phyloP scores from a whole-genome alignment of 64 coral and sea anemone species.

The Montipora sp. region DNA sequence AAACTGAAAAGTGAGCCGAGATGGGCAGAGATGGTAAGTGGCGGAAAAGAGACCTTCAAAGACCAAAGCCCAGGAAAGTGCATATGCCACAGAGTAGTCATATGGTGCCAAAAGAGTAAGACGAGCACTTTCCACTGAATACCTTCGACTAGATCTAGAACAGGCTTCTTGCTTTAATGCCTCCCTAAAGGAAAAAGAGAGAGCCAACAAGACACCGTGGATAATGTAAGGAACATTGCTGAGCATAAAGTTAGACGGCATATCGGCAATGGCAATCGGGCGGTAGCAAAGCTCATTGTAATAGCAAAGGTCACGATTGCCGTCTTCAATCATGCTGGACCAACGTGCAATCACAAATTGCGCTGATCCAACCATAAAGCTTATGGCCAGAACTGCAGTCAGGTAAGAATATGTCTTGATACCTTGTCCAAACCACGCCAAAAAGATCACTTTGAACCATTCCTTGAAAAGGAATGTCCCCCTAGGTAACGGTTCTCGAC shows the following conservation, averaged over 20 bases:
- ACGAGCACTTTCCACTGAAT: background rate
- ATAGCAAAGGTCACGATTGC: slow-evolving; percentile 84
- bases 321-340: slow-evolving; percentile 83
- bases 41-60: slow-evolving; percentile 92
- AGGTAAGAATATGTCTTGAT: slow-evolving; percentile 85
- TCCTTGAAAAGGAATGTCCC: slow-evolving; percentile 44
- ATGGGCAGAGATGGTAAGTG: slow-evolving; percentile 88
- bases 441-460: slow-evolving; percentile 65
- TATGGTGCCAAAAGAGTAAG: slow-evolving; percentile 44
- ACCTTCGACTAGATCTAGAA: background rate
- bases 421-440: slow-evolving; percentile 81
- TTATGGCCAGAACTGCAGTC: slow-evolving; percentile 77
- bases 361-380: slow-evolving; percentile 86
- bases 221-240: slow-evolving; percentile 86
- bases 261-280: slow-evolving; percentile 84
- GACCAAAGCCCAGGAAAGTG: slow-evolving; percentile 79
- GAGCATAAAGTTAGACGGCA: slow-evolving; percentile 91
- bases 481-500: slow-evolving; percentile 63
- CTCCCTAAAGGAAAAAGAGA: slow-evolving; percentile 81
- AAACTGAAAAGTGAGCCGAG: slow-evolving; percentile 93
- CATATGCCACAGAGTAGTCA: slow-evolving; percentile 85
- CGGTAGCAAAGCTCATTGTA: slow-evolving; percentile 96
- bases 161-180: slow-evolving; percentile 54
- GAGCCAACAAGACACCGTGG: slow-evolving; percentile 72
- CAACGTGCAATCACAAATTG: slow-evolving; percentile 92